Base-by-base conservation (phyloP, 1,140 invertebrate species). In the Copidosoma floridanum region DNA sequence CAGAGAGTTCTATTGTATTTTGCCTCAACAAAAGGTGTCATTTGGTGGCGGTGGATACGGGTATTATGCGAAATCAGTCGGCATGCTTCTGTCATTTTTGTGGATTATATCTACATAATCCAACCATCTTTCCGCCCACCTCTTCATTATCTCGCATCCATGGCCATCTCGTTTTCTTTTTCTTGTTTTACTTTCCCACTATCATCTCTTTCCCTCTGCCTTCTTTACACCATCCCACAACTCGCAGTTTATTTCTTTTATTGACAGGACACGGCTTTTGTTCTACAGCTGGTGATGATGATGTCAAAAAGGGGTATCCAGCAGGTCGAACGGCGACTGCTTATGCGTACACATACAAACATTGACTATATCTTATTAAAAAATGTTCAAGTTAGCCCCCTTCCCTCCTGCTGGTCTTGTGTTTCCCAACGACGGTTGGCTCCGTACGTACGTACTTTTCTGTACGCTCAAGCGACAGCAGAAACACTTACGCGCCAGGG, bases 1-100 rank as follows among this genome's bases (percentile, higher is more conserved):
- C 26, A 48, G 20, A 20, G 44, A 35, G 38, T 1, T 12, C 63
- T 48, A 65, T 63, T 68, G 68, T 66, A 32, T 37, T n/a, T n/a
- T n/a, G n/a, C 48, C 29, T 14, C 56, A 62, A 38, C 44, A 44
- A 57, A 65, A 58, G 50, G 66, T 55, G 53, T 57, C 59, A 62
- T 56, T 48, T 57, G 56, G 16, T 41, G 61, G 55, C 61, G 62
- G 63, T n/a, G n/a, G 65, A 66, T 63, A 65, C 51, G 50, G 58
- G 57, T n/a, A n/a, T n/a, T n/a, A n/a, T 61, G 58, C 63, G 44
- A 68, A 68, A 68, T 68, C 66, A 62, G 56, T 60, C 53, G 38
- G 37, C 52, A 57, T 60, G 41, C 12, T 44, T 20, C 40, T 46
- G 3, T 26, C 44, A 14, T 44, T 43, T n/a, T n/a, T n/a, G n/a